These are phyloP conservation scores for Platycercus adscitus DNA, from an alignment of 2,113 vertebrate species.

Conservation along the genomic window DNA sequence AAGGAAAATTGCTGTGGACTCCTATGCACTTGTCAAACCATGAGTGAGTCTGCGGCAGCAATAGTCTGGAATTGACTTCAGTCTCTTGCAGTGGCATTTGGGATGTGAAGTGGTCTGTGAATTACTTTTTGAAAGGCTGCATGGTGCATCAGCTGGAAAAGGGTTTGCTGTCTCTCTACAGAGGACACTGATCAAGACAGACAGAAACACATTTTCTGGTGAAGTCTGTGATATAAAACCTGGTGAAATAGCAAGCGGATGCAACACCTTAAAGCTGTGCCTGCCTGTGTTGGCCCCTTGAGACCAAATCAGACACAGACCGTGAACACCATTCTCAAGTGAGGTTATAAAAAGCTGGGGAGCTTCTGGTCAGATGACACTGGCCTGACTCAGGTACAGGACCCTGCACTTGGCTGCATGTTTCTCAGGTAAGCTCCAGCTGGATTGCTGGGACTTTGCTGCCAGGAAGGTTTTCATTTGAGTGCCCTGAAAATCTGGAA, in stretches of 20 bases:
- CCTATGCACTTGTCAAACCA: fast-evolving
- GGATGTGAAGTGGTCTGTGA: not conserved
- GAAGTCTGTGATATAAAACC: not conserved
- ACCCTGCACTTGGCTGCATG: not conserved
- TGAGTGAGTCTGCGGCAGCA: not conserved
- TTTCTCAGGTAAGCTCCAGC: not conserved
- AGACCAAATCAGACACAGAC: not conserved
- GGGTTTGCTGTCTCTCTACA: not conserved
- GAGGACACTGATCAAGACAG: not conserved
- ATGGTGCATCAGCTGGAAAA: not conserved
- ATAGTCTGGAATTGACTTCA: not conserved
- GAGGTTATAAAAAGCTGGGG: not conserved
- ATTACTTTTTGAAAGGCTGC: not conserved
- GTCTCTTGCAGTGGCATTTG: fast-evolving
- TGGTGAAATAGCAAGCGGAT: not conserved
- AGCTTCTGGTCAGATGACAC: not conserved
- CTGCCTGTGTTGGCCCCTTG: not conserved
- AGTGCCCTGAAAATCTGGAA: not conserved
- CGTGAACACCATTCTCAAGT: not conserved
- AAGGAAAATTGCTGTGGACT: not conserved
- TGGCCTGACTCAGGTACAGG: not conserved
- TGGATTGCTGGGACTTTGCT: not conserved
- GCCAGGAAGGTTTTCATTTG: not conserved
- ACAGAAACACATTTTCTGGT: not conserved
- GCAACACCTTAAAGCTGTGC: not conserved